A percentile compares a stretch with the other conserved stretches of the same genome.
These are phyloP conservation scores for Chrysopa pallens DNA, from an alignment of 1,140 invertebrate species.

Conservation along the genomic window DNA sequence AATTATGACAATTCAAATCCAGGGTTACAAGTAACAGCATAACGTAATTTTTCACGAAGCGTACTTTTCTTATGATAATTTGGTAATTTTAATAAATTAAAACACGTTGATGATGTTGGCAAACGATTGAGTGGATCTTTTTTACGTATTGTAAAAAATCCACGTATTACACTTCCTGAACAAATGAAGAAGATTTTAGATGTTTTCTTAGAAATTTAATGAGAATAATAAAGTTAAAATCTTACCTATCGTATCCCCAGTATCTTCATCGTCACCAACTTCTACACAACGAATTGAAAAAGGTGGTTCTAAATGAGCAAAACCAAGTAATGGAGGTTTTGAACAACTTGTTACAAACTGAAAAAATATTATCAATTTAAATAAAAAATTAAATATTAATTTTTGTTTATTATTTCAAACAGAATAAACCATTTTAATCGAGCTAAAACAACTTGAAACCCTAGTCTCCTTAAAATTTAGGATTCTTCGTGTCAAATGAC, in stretches of 20 bases:
- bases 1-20: constrained; percentile 91
- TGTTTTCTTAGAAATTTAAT: not conserved
- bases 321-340: constrained; percentile 91
- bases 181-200: constrained; percentile 6
- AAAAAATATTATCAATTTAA: constrained; percentile 13
- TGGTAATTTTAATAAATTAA: constrained; percentile 95
- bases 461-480: too few species aligned
- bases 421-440: too few species aligned
- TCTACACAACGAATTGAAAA: constrained; percentile 99
- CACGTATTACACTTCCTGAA: constrained; percentile 81
- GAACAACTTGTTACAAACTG: constrained; percentile 99
- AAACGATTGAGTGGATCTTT: constrained; percentile 89
- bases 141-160: constrained; percentile 94
- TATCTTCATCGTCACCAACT: constrained; percentile 96
- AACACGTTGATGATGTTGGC: constrained; percentile 97
- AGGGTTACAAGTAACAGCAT: constrained; percentile 93
- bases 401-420: too few species aligned
- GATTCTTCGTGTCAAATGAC: too few species aligned
- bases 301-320: constrained; percentile 91
- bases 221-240: too few species aligned
- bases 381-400: constrained; percentile 3
- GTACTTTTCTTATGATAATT: constrained; percentile 97
- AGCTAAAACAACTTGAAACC: too few species aligned
- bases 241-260: constrained; percentile 81
- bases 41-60: constrained; percentile 86